Conservation (phyloP, 2,113 vertebrate genomes). For the Amblyornis subalaris region DNA sequence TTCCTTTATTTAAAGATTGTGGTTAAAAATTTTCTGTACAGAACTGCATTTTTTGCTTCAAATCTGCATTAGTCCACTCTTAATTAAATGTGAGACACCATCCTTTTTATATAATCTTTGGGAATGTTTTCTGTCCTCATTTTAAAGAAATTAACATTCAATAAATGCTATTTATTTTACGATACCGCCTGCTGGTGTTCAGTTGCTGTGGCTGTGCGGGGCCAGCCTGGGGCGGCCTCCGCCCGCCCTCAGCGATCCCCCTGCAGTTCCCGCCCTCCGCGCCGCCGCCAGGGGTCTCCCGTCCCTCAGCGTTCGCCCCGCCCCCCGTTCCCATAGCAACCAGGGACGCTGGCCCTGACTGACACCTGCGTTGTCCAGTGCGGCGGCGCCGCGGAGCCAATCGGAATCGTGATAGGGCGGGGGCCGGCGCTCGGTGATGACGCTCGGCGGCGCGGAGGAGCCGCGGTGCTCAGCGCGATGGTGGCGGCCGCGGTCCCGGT, state of each 20-base stretch:
- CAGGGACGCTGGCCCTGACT: background rate
- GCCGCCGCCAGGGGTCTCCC: no score
- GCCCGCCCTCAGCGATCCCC: background rate
- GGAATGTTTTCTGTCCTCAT: background rate
- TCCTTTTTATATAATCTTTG: rapidly evolving
- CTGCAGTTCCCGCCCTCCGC: background rate
- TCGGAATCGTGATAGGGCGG: rapidly evolving
- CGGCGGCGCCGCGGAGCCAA: background rate
- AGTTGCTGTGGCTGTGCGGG: rapidly evolving
- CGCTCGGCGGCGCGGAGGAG: rapidly evolving
- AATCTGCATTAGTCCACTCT: background rate
- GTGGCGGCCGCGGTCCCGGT: rapidly evolving
- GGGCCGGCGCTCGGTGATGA: background rate
- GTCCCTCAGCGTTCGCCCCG: no score
- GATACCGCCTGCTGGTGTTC: rapidly evolving
- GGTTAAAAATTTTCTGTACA: background rate
- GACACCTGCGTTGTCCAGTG: background rate
- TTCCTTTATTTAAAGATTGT: background rate
- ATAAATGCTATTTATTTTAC: background rate
- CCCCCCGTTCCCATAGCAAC: background rate
- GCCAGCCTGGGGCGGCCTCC: rapidly evolving
- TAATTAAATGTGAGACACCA: background rate
- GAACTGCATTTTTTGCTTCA: background rate
- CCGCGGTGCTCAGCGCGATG: rapidly evolving
- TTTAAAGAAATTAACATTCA: rapidly evolving